phyloP scores from a whole-genome alignment of 53 echinoderm and acorn worm genomes.

The Hippasteria phrygiana region DNA sequence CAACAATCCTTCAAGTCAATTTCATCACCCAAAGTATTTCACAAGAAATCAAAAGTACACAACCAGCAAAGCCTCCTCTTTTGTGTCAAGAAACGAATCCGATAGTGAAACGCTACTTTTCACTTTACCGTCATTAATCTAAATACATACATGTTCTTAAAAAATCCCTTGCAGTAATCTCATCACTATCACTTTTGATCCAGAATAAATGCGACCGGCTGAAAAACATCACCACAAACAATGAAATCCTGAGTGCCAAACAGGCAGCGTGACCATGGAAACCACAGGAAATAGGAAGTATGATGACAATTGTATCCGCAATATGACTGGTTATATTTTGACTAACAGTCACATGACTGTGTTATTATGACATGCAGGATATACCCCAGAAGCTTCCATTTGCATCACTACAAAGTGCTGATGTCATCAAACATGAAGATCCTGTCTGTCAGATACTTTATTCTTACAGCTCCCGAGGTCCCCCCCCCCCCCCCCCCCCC shows the following conservation, averaged over 20 bases:
- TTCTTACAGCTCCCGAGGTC: too few relatives aligned
- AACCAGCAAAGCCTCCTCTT: neutral
- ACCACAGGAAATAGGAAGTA: conserved; percentile 4
- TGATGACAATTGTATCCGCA: neutral
- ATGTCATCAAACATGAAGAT: too few relatives aligned
- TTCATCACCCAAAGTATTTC: neutral
- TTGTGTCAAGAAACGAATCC: neutral
- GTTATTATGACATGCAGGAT: neutral
- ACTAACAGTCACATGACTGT: neutral
- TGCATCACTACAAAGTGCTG: too few relatives aligned
- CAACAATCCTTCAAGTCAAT: neutral
- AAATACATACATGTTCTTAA: neutral
- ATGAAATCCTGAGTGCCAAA: neutral
- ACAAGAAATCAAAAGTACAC: neutral
- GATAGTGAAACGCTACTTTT: neutral
- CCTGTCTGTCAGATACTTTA: too few relatives aligned
- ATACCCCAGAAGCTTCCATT: neutral
- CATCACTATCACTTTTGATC: neutral
- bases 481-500: too few relatives aligned
- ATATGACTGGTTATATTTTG: neutral
- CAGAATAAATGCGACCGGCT: neutral
- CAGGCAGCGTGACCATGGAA: neutral
- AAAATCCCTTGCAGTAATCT: neutral
- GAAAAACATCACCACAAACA: neutral
- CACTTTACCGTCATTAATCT: neutral